A percentile compares a stretch with the other conserved stretches of the same genome.
phyloP scores from a whole-genome alignment of 2,113 vertebrate genomes.

The Holacanthus passer region DNA sequence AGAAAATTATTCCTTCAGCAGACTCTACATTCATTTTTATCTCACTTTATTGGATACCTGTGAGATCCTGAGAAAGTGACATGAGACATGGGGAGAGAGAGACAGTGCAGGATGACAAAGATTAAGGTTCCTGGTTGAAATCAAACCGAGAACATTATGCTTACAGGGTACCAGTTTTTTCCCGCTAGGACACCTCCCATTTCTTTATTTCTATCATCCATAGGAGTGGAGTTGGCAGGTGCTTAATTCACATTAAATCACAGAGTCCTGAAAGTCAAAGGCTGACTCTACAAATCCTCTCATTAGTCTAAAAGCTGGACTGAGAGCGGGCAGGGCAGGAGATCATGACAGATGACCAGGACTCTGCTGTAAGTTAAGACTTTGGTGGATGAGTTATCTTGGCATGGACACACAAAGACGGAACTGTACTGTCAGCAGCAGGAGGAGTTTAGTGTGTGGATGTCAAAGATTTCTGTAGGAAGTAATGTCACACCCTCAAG shows the following conservation, averaged over 20 bases:
- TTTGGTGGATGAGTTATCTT: conserved; percentile 26
- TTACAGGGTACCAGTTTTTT: neutral
- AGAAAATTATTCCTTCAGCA: neutral
- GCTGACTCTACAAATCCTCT: conserved; percentile 60
- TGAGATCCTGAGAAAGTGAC: conserved; percentile 11
- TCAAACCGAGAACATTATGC: conserved; percentile 16
- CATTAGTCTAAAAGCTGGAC: conserved; percentile 62
- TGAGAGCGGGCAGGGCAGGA: conserved; percentile 37
- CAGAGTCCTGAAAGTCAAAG: conserved; percentile 63
- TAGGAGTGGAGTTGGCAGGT: conserved; percentile 33
- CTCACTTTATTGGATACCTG: neutral
- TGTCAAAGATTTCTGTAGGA: conserved; percentile 31
- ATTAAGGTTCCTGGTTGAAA: conserved; percentile 12
- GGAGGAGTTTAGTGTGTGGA: neutral
- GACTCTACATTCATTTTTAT: neutral
- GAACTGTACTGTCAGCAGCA: conserved; percentile 21
- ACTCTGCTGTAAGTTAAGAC: conserved; percentile 27
- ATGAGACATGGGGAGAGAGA: conserved; percentile 1
- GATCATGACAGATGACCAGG: conserved; percentile 52
- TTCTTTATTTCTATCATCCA: conserved; percentile 29
- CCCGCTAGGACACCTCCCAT: neutral
- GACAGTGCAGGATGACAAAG: neutral
- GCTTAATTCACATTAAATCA: conserved; percentile 61
- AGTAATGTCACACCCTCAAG: conserved; percentile 14
- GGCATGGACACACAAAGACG: conserved; percentile 1